These are phyloP conservation scores for human (Homo sapiens) DNA, from an alignment of 2,113 vertebrate species.

Conservation along the genomic window GRCh38 chr6:81244001-81244500, in stretches of 20 bases:
- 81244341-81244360: background rate
- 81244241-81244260: background rate
- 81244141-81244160: background rate
- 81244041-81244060: background rate
- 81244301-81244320: background rate
- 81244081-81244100: background rate
- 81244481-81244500: background rate
- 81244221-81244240: background rate
- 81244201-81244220: background rate
- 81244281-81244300: background rate
- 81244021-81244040: rapidly evolving
- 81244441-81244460: background rate
- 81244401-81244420: background rate
- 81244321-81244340: background rate
- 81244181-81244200: background rate
- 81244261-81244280: background rate
- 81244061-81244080: background rate
- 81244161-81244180: background rate
- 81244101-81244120: background rate
- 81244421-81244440: background rate
- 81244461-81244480: conserved; percentile 12
- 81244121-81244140: background rate
- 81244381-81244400: background rate
- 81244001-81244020: background rate
- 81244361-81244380: background rate